A percentile compares a stretch with the other conserved stretches of the same genome.
These are phyloP conservation scores for human DNA, from an alignment of 2,113 vertebrate genomes.

Conservation along the genomic window GRCh38 chr15:61424001-61424500, in stretches of 20 bases:
- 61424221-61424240: neutral
- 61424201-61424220: neutral
- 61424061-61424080: neutral
- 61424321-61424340: neutral
- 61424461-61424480: neutral
- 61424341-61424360: neutral
- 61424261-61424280: neutral
- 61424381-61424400: neutral
- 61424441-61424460: constrained; percentile 9
- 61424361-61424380: neutral
- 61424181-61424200: neutral
- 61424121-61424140: neutral
- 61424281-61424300: neutral
- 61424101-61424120: neutral
- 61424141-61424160: neutral
- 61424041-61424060: neutral
- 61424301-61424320: neutral
- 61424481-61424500: neutral
- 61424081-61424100: neutral
- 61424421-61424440: neutral
- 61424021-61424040: neutral
- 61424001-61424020: neutral
- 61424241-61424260: neutral
- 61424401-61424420: neutral
- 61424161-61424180: neutral